Evolutionary conservation across 2,888 invertebrate species (phyloP), one percentile per base, ranked within the genome.

Genomic region (Quadriops clusia): DNA sequence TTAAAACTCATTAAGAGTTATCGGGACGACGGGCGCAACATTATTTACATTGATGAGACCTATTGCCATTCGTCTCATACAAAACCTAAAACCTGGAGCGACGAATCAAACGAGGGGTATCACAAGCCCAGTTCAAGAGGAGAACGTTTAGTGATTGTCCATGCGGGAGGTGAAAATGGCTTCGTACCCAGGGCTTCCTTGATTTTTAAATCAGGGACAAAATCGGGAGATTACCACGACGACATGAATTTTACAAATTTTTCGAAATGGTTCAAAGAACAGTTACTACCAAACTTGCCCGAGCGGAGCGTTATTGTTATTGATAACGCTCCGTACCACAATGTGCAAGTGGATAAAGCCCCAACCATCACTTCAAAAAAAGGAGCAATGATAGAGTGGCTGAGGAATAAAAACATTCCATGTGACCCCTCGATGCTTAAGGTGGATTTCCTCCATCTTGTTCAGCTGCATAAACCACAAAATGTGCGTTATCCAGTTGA

Each of bases 201-300:
- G n/a, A n/a, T n/a, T n/a, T n/a, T 13, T 15, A 26, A 20, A 16
- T 28, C 27, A 9, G n/a, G 14, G 8, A 20, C 17, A 0, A 46
- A 43, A 36, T 26, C 36, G 4, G 44, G 46, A 3, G 49, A 50
- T 28, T 46, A 46, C 15, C 46, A 49, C 25, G 43, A 44, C 10
- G 39, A 47, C 25, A 50, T 49, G 44, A 51, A 49, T 36, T 39
- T 16, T 18, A 36, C 40, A n/a, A 46, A 45, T 35, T 52, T 44
- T 23, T 38, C 39, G 23, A 44, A 42, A 35, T 50, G 47, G 47
- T 20, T 50, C 2, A 26, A 32, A 9, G 40, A 33, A 5, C 37
- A 47, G 30, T 31, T 50, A 15, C 31, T 48, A 2, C 50, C 50
- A 3, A 50, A 50, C 28, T 17, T 51, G 16, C 44, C 45, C 12